phyloP scores from a whole-genome alignment of 2,888 invertebrate species.

The Tineola bisselliella region DNA sequence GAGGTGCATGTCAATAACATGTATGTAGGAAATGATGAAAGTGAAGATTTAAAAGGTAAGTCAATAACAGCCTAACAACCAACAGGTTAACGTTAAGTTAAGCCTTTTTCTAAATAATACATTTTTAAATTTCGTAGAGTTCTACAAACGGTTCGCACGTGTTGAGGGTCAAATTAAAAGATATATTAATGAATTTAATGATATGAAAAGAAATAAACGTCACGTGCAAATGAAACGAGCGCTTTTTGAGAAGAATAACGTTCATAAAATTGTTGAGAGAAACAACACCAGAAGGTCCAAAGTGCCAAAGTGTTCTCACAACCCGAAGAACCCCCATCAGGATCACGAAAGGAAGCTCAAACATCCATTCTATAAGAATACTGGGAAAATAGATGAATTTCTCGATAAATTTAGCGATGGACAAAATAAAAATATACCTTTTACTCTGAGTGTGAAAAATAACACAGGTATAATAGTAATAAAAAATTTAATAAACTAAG shows the following conservation, averaged over 20 bases:
- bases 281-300: not conserved
- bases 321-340: constrained; percentile 28
- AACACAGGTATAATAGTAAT: no score
- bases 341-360: constrained; percentile 36
- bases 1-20: not conserved
- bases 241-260: not conserved
- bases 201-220: not conserved
- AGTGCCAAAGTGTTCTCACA: constrained; percentile 37
- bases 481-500: no score
- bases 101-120: no score
- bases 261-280: not conserved
- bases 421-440: no score
- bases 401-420: constrained; percentile 22
- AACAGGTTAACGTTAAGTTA: no score
- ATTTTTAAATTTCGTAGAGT: constrained; percentile 36
- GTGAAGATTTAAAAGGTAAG: not conserved
- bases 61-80: no score
- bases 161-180: constrained; percentile 41
- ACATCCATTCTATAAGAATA: constrained; percentile 43
- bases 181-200: not conserved
- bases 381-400: constrained; percentile 37
- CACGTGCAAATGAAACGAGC: not conserved
- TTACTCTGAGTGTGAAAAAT: no score
- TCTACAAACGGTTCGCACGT: constrained; percentile 44
- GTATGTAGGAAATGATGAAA: not conserved